These are phyloP conservation scores for Macrostomum lignano DNA, from an alignment of 1,140 invertebrate species.

Conservation along the genomic window DNA sequence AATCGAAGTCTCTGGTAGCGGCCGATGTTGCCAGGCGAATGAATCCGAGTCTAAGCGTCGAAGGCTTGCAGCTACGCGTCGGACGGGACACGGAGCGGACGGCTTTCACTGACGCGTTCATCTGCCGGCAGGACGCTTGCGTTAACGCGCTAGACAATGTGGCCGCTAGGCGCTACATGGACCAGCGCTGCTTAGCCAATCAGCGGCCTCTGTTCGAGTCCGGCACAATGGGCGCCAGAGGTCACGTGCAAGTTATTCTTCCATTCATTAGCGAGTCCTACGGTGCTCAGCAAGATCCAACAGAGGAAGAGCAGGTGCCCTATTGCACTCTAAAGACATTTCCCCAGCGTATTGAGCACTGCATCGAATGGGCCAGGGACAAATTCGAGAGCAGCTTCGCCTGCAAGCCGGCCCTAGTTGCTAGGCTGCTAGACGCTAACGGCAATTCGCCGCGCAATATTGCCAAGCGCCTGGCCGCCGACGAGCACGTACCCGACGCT, in stretches of 20 bases:
- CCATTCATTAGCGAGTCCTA: neutral
- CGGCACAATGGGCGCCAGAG: conserved; percentile 85
- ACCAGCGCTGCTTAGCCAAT: conserved; percentile 83
- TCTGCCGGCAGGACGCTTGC: conserved; percentile 61
- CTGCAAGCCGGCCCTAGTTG: too few relatives aligned
- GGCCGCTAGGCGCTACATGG: conserved; percentile 58
- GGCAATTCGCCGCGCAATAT: too few relatives aligned
- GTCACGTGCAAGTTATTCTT: conserved; percentile 51
- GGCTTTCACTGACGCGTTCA: conserved; percentile 72
- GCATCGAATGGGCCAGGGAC: conserved; percentile 25
- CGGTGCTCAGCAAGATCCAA: conserved; percentile 17
- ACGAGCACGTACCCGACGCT: too few relatives aligned
- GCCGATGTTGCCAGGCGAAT: conserved; percentile 36
- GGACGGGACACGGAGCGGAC: conserved; percentile 1
- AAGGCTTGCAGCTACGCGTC: conserved; percentile 5
- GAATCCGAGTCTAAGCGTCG: conserved; percentile 14
- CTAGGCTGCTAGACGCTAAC: too few relatives aligned
- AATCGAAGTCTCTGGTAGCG: conserved; percentile 61
- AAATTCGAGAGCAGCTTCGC: too few relatives aligned
- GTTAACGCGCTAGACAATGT: conserved; percentile 91
- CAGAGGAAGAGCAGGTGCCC: conserved; percentile 17
- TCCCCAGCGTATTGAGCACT: conserved; percentile 24
- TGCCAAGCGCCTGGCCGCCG: too few relatives aligned
- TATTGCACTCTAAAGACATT: conserved; percentile 29
- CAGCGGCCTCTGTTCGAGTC: conserved; percentile 77